Conservation (phyloP, 2,888 invertebrate species). For the Aelia acuminata region DNA sequence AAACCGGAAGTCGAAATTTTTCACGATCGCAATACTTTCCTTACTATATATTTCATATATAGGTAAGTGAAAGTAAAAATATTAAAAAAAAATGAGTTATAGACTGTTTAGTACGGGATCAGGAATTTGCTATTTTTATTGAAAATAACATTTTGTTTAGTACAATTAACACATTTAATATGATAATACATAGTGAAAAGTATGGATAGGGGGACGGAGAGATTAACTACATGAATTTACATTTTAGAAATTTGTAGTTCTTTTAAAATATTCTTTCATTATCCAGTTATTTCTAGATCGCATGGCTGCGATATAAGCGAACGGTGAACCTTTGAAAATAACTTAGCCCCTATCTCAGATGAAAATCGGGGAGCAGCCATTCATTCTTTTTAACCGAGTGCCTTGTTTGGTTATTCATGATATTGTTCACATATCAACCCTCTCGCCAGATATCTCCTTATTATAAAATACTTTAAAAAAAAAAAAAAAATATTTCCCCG, state of each 20-base stretch:
- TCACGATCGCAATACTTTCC: no score
- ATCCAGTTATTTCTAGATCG: not conserved
- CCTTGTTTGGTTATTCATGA: conserved; percentile 14
- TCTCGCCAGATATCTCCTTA: not conserved
- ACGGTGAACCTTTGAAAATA: not conserved
- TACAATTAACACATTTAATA: no score
- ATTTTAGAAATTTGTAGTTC: not conserved
- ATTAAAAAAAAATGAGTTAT: no score
- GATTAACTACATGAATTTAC: no score
- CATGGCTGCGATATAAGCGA: not conserved
- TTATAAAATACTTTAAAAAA: not conserved
- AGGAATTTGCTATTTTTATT: no score
- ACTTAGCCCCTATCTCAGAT: conserved; percentile 13
- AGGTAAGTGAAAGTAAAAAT: no score
- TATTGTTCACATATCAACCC: not conserved
- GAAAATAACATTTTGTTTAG: no score
- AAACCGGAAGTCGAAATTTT: no score
- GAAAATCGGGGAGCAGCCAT: not conserved
- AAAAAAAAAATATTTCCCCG: not conserved
- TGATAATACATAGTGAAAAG: no score
- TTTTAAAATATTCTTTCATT: not conserved
- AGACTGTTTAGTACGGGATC: no score
- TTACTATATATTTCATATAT: no score
- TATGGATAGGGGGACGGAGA: no score
- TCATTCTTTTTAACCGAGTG: not conserved